A percentile compares a stretch with the other conserved stretches of the same genome.
These are phyloP conservation scores for Salmo trutta DNA, from an alignment of 2,797 vertebrate genomes.

Conservation along the genomic window DNA sequence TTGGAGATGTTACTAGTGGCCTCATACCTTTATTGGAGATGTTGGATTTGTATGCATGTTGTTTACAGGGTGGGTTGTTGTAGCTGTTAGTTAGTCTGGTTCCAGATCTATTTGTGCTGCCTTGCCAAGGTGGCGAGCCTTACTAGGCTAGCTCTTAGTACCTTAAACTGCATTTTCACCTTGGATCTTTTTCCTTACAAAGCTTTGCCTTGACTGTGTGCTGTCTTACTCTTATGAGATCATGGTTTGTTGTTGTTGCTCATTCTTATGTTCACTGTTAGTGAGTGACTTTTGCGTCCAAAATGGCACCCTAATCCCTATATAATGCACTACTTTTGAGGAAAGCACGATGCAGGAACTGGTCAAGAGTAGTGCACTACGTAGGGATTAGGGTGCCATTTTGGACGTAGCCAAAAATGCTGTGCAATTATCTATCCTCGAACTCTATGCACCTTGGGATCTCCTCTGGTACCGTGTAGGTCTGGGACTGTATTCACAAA, in stretches of 20 bases:
- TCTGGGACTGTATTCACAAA: not conserved
- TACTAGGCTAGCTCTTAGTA: slow-evolving; percentile 7
- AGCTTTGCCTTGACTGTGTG: slow-evolving; percentile 44
- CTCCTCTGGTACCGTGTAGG: slow-evolving; percentile 36
- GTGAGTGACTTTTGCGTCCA: slow-evolving; percentile 14
- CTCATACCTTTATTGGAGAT: not conserved
- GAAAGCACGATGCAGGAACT: not conserved
- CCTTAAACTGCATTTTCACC: slow-evolving; percentile 49
- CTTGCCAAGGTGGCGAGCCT: not conserved
- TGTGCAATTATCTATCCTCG: slow-evolving; percentile 41
- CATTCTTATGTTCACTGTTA: slow-evolving; percentile 11
- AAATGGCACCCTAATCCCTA: not conserved
- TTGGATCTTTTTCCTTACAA: slow-evolving; percentile 29
- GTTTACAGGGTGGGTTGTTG: slow-evolving; percentile 14
- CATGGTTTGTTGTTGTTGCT: slow-evolving; percentile 16
- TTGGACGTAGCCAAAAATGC: slow-evolving; percentile 6
- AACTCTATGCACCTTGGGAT: slow-evolving; percentile 50
- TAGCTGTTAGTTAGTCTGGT: slow-evolving; percentile 20
- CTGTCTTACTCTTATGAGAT: slow-evolving; percentile 12
- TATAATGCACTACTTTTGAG: not conserved
- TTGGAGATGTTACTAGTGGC: not conserved
- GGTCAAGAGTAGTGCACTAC: not conserved
- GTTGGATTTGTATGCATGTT: slow-evolving; percentile 5
- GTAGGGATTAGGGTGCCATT: not conserved
- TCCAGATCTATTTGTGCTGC: not conserved